A percentile compares a stretch with the other conserved stretches of the same genome.
phyloP scores from a whole-genome alignment of 2,888 invertebrate species.

The Leucania comma region DNA sequence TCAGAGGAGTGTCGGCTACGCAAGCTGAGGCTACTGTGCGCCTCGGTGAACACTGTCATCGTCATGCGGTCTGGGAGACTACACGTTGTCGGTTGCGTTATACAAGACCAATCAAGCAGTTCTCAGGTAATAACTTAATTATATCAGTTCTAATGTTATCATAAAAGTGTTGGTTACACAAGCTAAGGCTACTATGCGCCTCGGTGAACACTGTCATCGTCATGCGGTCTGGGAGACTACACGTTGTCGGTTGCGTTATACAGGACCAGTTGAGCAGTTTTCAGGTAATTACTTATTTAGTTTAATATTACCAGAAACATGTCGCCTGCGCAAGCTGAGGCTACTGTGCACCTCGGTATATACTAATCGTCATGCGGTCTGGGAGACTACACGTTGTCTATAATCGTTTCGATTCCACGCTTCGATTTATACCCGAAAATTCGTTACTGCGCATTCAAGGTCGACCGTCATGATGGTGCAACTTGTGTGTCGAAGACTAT shows the following conservation, averaged over 20 bases:
- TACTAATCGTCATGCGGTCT: too few species aligned
- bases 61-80: constrained; percentile 76
- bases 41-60: constrained; percentile 78
- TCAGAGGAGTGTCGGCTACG: constrained; percentile 76
- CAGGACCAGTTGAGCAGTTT: constrained; percentile 74
- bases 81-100: constrained; percentile 69
- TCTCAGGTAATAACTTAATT: constrained; percentile 78
- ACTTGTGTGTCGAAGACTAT: too few species aligned
- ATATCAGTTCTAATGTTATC: too few species aligned
- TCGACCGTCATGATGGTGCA: too few species aligned
- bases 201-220: constrained; percentile 79
- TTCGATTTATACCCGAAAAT: too few species aligned
- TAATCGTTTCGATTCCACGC: too few species aligned
- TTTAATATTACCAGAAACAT: not conserved
- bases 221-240: constrained; percentile 75
- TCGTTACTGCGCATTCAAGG: too few species aligned
- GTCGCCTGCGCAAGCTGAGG: not conserved
- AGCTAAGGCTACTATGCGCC: constrained; percentile 78
- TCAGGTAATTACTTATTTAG: not conserved
- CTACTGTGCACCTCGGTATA: not conserved
- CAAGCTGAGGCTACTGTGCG: constrained; percentile 78
- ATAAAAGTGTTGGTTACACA: constrained; percentile 75
- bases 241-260: constrained; percentile 71
- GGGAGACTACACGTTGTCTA: too few species aligned
- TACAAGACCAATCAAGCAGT: constrained; percentile 76